These are phyloP conservation scores for Nemoura dubitans DNA, from an alignment of 2,888 invertebrate species.

Conservation along the genomic window DNA sequence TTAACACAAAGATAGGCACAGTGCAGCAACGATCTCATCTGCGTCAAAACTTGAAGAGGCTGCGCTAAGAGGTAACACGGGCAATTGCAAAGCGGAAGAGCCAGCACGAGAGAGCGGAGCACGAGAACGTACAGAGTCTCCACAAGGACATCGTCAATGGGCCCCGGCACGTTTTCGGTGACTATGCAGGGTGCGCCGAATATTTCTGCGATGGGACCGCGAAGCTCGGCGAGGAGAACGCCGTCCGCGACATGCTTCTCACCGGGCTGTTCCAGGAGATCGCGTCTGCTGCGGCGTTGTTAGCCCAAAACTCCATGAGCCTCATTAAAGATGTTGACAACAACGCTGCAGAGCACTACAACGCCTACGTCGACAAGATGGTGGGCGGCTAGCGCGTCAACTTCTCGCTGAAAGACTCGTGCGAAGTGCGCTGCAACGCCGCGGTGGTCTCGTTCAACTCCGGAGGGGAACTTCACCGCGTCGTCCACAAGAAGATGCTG, in stretches of 20 bases:
- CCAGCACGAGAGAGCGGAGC: background rate
- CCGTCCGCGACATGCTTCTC: slow-evolving; percentile 21
- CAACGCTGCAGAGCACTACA: slow-evolving; percentile 41
- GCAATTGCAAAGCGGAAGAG: slow-evolving; percentile 28
- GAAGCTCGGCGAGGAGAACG: too few relatives aligned
- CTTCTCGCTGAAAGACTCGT: slow-evolving; percentile 36
- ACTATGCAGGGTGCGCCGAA: slow-evolving; percentile 39
- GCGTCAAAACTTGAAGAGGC: background rate
- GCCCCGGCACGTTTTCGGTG: slow-evolving; percentile 46
- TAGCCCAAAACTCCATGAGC: slow-evolving; percentile 39
- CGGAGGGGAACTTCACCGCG: background rate
- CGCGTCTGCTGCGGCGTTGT: slow-evolving; percentile 24
- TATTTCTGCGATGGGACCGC: too few relatives aligned
- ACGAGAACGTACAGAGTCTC: background rate
- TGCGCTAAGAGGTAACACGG: slow-evolving; percentile 39
- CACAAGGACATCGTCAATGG: slow-evolving; percentile 41
- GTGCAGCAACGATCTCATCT: slow-evolving; percentile 8
- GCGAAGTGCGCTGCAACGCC: slow-evolving; percentile 42
- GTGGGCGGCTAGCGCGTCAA: slow-evolving; percentile 45
- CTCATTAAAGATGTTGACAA: slow-evolving; percentile 42
- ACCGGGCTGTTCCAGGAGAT: slow-evolving; percentile 42
- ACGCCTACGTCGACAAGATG: slow-evolving; percentile 36
- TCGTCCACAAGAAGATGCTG: background rate
- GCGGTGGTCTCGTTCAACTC: slow-evolving; percentile 42
- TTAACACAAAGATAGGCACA: slow-evolving; percentile 29